Evolutionary conservation across 1,140 invertebrate species (phyloP).

Genomic region (Zaprionus lachaisei): DNA sequence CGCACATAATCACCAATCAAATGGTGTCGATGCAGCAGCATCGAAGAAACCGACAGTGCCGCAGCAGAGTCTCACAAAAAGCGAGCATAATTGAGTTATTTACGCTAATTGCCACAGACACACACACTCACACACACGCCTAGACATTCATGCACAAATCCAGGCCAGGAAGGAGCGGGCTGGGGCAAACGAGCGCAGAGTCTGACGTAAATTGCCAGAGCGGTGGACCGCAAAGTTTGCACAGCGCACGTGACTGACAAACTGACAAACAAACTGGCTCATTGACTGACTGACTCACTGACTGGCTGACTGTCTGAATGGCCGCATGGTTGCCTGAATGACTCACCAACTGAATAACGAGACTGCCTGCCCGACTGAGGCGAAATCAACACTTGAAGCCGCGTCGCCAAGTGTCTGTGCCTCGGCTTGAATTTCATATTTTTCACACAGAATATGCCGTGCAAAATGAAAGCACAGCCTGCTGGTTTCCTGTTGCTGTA

Average conservation of each 20-base stretch:
- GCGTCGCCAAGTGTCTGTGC: conserved; percentile 14
- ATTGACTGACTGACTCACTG: conserved; percentile 17
- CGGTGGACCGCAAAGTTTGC: conserved; percentile 65
- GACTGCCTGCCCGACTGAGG: not conserved
- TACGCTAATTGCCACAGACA: conserved; percentile 66
- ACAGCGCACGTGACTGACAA: conserved; percentile 49
- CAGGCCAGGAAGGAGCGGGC: not conserved
- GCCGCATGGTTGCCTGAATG: not conserved
- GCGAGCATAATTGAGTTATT: conserved; percentile 77
- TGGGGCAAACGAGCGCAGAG: not conserved
- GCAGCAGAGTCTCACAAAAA: conserved; percentile 20
- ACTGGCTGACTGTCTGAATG: conserved; percentile 23
- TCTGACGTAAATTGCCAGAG: conserved; percentile 54
- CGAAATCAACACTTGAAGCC: not conserved
- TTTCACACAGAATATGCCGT: conserved; percentile 31
- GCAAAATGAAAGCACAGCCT: conserved; percentile 14
- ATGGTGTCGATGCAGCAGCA: conserved; percentile 63
- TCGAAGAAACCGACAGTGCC: not conserved
- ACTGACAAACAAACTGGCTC: conserved; percentile 23
- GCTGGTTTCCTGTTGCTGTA: conserved; percentile 53
- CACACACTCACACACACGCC: conserved; percentile 11
- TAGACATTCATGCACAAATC: conserved; percentile 7
- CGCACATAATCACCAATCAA: conserved; percentile 70
- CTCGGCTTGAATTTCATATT: conserved; percentile 34
- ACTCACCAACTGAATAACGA: conserved; percentile 21